phyloP scores from a whole-genome alignment of 2,113 vertebrate species.

The Pantherophis guttatus region DNA sequence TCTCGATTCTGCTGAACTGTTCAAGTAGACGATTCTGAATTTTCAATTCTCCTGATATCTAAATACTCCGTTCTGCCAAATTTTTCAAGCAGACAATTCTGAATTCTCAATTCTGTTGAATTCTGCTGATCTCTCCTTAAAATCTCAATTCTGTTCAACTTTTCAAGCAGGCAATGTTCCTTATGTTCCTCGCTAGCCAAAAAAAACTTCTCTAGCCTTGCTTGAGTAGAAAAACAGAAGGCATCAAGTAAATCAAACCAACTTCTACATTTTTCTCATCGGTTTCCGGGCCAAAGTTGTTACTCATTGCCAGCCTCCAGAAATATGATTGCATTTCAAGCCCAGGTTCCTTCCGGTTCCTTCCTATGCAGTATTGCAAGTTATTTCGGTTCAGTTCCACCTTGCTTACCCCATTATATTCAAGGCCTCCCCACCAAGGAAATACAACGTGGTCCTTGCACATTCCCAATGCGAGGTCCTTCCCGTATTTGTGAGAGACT shows the following conservation, averaged over 20 bases:
- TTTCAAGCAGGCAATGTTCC: background rate
- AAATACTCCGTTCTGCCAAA: no score
- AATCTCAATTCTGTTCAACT: no score
- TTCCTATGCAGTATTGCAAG: background rate
- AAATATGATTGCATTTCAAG: background rate
- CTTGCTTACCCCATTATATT: background rate
- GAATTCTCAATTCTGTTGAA: no score
- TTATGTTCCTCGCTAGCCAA: background rate
- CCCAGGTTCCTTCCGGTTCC: background rate
- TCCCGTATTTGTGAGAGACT: no score
- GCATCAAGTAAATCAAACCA: background rate
- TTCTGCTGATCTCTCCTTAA: no score
- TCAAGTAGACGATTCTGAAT: no score
- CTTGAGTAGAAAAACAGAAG: background rate
- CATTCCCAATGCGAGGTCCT: no score
- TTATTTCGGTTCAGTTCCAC: background rate
- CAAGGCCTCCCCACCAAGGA: background rate
- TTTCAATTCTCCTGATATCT: no score
- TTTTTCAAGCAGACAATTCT: no score
- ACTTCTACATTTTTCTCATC: background rate
- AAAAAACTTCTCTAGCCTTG: background rate
- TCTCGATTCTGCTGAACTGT: no score
- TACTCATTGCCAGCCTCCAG: no score
- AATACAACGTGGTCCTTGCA: no score
- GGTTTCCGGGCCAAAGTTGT: background rate